Conservation (phyloP, 1,140 invertebrate genomes). For the Drosophila pandora region DNA sequence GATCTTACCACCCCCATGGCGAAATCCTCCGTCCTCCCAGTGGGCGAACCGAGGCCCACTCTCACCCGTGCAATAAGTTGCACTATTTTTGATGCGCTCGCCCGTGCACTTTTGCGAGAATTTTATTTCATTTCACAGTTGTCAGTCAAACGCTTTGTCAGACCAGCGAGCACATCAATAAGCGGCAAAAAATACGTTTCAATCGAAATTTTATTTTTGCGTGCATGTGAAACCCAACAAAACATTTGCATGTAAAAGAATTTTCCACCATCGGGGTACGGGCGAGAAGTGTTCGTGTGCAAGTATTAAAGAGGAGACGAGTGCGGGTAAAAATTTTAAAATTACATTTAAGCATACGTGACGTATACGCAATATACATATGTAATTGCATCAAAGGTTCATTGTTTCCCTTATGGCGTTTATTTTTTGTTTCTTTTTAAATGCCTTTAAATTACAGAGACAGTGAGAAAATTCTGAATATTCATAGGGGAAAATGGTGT, state of each 20-base stretch:
- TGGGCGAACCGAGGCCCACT: conserved; percentile 1
- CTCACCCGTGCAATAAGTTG: conserved; percentile 36
- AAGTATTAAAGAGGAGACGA: neutral
- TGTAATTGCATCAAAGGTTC: conserved; percentile 56
- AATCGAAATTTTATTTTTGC: conserved; percentile 45
- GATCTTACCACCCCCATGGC: neutral
- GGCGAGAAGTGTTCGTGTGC: conserved; percentile 2
- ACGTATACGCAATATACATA: conserved; percentile 53
- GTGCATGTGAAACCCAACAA: conserved; percentile 32
- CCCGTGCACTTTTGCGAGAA: conserved; percentile 32
- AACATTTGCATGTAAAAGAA: conserved; percentile 66
- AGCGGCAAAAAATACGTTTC: conserved; percentile 58
- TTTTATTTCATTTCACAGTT: conserved; percentile 61
- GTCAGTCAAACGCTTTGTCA: conserved; percentile 75
- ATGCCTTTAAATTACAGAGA: conserved; percentile 11
- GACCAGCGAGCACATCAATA: conserved; percentile 57
- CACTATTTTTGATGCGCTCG: conserved; percentile 62
- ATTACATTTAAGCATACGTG: conserved; percentile 57
- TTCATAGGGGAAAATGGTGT: conserved; percentile 1
- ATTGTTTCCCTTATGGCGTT: conserved; percentile 6
- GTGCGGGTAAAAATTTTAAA: conserved; percentile 43
- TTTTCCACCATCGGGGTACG: conserved; percentile 28
- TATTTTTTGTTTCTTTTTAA: conserved; percentile 6
- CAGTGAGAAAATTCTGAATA: conserved; percentile 4
- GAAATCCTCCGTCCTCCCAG: neutral